A percentile compares a stretch with the other conserved stretches of the same genome.
Conservation (phyloP, 1,140 invertebrate genomes). For the Ptiloglossa arizonensis region DNA sequence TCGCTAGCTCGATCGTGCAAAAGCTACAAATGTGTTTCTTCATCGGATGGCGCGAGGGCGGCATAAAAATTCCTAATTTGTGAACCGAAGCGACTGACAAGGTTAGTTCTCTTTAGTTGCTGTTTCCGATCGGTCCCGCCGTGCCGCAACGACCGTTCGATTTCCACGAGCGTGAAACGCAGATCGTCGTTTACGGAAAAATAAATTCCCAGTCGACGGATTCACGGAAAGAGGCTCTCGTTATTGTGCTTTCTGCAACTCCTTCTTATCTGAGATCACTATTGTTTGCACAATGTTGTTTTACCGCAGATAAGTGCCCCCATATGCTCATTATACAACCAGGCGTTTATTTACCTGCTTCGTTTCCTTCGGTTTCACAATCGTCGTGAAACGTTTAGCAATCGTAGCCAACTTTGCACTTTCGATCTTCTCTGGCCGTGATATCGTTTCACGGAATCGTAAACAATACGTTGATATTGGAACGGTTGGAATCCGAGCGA, state of each 20-base stretch:
- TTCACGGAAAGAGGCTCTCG: conserved; percentile 2
- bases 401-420: neutral
- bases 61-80: conserved; percentile 77
- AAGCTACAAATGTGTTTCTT: conserved; percentile 74
- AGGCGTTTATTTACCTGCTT: conserved; percentile 57
- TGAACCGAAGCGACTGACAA: conserved; percentile 53
- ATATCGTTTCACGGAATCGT: neutral
- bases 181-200: neutral
- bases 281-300: conserved; percentile 70
- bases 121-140: too few relatives aligned
- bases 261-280: conserved; percentile 62
- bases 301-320: conserved; percentile 66
- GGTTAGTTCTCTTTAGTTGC: conserved; percentile 55
- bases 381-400: conserved; percentile 15
- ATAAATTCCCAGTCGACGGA: conserved; percentile 21
- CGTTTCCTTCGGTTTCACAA: conserved; percentile 52
- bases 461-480: neutral
- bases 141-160: neutral
- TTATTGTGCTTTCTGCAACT: conserved; percentile 35
- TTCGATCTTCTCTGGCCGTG: neutral
- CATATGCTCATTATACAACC: conserved; percentile 49
- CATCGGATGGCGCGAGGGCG: conserved; percentile 75
- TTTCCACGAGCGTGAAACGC: neutral
- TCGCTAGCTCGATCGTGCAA: conserved; percentile 51
- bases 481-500: neutral